Evolutionary conservation across 2,113 vertebrate genomes (phyloP).

Genomic region (Coreoperca whiteheadi): DNA sequence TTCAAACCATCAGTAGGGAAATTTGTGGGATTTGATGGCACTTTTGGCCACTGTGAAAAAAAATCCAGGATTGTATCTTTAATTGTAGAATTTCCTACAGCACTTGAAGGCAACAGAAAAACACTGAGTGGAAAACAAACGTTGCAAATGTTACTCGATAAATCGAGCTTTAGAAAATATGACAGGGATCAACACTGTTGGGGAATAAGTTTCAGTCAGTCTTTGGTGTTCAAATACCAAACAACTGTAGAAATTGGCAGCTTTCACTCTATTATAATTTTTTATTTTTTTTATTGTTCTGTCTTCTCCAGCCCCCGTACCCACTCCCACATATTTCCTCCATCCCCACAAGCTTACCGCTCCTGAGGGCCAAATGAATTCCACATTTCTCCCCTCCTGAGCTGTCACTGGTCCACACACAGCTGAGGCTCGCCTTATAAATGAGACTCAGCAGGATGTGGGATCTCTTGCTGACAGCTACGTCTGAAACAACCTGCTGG

Average conservation of each 20-base stretch:
- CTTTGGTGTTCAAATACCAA: conserved; percentile 28
- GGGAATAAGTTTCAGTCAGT: conserved; percentile 21
- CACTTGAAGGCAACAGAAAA: conserved; percentile 4
- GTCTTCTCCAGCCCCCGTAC: conserved; percentile 33
- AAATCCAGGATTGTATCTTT: neutral
- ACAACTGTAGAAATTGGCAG: conserved; percentile 39
- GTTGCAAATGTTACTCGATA: neutral
- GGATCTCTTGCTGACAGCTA: conserved; percentile 87
- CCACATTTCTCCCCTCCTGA: conserved; percentile 91
- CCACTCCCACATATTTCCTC: conserved; percentile 55
- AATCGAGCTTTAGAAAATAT: conserved; percentile 7
- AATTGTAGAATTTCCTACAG: neutral
- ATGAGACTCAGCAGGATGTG: conserved; percentile 89
- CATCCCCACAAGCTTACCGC: conserved; percentile 60
- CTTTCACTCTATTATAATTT: conserved; percentile 30
- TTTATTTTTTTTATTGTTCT: conserved; percentile 49
- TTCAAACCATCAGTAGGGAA: neutral
- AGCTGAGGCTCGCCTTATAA: conserved; percentile 87
- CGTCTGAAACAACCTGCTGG: conserved; percentile 70
- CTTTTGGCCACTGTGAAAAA: neutral
- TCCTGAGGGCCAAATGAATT: conserved; percentile 93
- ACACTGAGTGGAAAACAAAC: neutral
- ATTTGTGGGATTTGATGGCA: conserved; percentile 2
- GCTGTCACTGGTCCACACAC: conserved; percentile 91
- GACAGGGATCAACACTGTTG: conserved; percentile 8